Conservation (phyloP, 1,140 invertebrate genomes). For the Aphelinus atriplicis region DNA sequence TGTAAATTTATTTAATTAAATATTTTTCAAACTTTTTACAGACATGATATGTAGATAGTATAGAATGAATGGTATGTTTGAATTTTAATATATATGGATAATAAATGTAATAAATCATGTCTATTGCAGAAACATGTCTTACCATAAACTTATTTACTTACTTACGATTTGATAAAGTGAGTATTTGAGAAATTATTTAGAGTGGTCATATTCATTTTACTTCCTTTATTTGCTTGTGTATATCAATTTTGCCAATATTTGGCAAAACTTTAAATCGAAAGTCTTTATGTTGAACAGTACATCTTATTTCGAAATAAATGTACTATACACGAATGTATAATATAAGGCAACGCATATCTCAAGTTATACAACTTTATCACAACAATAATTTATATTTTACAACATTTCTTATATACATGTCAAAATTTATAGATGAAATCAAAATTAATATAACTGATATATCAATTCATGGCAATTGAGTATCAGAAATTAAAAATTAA, state of each 20-base stretch:
- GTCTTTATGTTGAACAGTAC: background rate
- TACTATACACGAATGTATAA: slow-evolving; percentile 19
- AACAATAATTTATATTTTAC: slow-evolving; percentile 21
- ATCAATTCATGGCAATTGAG: too few species aligned
- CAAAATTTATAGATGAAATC: slow-evolving; percentile 12
- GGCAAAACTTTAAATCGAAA: too few species aligned
- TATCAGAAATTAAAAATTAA: too few species aligned
- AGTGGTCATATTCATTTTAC: slow-evolving; percentile 30
- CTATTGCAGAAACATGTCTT: too few species aligned
- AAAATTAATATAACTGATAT: too few species aligned
- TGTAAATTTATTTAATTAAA: slow-evolving; percentile 15
- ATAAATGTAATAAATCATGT: slow-evolving; percentile 24
- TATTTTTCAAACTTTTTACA: slow-evolving; percentile 16
- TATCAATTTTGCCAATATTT: too few species aligned
- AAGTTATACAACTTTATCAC: slow-evolving; percentile 30
- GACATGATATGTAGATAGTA: slow-evolving; percentile 34
- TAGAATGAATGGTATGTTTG: slow-evolving; percentile 26
- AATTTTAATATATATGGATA: slow-evolving; percentile 38
- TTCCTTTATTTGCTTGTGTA: slow-evolving; percentile 12
- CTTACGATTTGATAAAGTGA: too few species aligned
- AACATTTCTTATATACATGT: slow-evolving; percentile 7
- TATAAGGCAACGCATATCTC: slow-evolving; percentile 9
- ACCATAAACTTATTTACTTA: too few species aligned
- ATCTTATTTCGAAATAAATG: slow-evolving; percentile 20
- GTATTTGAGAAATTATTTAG: slow-evolving; percentile 4